Percentiles rank a stretch among this genome's conserved stretches.
These are phyloP conservation scores for Mya arenaria DNA, from an alignment of 1,140 invertebrate genomes.

Conservation along the genomic window DNA sequence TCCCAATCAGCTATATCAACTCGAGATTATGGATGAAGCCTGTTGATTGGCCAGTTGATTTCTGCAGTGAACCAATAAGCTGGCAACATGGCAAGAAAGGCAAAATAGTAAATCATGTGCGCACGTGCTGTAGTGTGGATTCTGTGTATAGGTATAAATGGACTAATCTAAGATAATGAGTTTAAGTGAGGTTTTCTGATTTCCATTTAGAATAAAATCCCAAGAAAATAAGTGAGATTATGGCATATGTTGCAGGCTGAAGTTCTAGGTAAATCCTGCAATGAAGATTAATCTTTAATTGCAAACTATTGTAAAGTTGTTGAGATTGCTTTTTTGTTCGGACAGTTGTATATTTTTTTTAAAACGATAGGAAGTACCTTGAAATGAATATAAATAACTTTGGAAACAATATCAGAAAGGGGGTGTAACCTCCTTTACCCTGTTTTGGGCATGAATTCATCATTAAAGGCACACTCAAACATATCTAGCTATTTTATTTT, in stretches of 20 bases:
- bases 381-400: too few relatives aligned
- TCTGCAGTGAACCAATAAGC: constrained; percentile 85
- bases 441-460: too few relatives aligned
- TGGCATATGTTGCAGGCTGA: neutral
- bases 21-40: constrained; percentile 85
- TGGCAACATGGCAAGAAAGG: constrained; percentile 85
- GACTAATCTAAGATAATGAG: too few relatives aligned
- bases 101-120: constrained; percentile 79
- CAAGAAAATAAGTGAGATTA: neutral
- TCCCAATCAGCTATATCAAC: constrained; percentile 86
- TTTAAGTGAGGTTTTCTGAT: constrained; percentile 35
- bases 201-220: neutral
- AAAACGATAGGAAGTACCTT: too few relatives aligned
- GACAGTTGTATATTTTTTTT: too few relatives aligned
- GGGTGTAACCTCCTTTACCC: too few relatives aligned
- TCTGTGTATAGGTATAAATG: constrained; percentile 45
- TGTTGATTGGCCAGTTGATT: constrained; percentile 83
- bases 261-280: neutral
- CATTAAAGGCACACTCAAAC: neutral
- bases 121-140: constrained; percentile 60
- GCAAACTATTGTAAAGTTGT: neutral
- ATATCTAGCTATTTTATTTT: neutral
- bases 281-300: neutral
- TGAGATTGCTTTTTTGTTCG: neutral
- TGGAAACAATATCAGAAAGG: too few relatives aligned